Base-by-base conservation (phyloP, 2,797 vertebrate species). In the Acestrorhynchus altus region DNA sequence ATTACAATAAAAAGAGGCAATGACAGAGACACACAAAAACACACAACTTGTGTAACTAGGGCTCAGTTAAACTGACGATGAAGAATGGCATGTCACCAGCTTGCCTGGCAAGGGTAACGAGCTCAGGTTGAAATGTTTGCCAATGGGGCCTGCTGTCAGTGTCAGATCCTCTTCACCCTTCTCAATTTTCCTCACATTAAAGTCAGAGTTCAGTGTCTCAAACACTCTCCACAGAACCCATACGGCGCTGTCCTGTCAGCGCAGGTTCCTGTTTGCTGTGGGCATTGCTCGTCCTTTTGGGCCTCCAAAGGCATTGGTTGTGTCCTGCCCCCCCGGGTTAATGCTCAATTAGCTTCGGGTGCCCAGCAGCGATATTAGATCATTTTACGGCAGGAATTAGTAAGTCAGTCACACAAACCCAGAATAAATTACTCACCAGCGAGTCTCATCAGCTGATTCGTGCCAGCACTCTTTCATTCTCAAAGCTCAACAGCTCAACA, bases 361-460 rank as follows among this genome's bases (percentile, higher is more conserved):
- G 65, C 64, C 71, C 76, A 39, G 61, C 10, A 60, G 80, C 77
- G 28, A 46, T 77, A 60, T 76, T 26, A 72, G 72, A 80, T 81
- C 60, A 81, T 81, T 70, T 28, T 12, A 77, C 39, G 56, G 12
- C 24, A n/a, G 49, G 31, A 59, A 59, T 68, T 44, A 79, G 28
- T 74, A 63, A 72, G 77, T 72, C 42, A 65, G 44, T 10, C 68
- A 28, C 26, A 24, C 24, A 26, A 28, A 65, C 42, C 49, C 28
- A 18, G 24, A 70, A 7, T 56, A 77, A 65, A 79, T 71, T 42
- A 70, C 71, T 49, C 18, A 56, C 47, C 64, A 18, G 61, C 4
- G n/a, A 42, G 51, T 7, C 61, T 47, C 26, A 35, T 56, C 40
- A 66, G 56, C 42, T 67, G 42, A 67, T 44, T 67, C 65, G 49